phyloP scores from a whole-genome alignment of 2,797 vertebrate genomes.

The Sebastes baramenuke region DNA sequence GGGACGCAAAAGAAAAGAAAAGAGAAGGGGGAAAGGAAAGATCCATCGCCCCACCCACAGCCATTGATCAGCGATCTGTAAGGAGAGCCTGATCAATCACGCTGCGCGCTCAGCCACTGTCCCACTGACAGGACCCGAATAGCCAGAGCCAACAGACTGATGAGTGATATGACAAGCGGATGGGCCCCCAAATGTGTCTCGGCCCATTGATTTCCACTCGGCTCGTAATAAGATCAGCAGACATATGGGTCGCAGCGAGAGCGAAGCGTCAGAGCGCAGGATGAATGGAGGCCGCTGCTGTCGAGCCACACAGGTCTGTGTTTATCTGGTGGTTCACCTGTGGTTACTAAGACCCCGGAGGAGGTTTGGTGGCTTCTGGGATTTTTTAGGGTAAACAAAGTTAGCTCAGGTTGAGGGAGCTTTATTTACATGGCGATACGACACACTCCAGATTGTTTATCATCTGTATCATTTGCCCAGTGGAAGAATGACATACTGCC shows the following conservation, averaged over 20 bases:
- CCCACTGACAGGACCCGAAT: conserved; percentile 90
- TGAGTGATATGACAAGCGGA: conserved; percentile 97
- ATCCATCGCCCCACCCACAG: conserved; percentile 72
- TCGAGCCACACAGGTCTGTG: conserved; percentile 61
- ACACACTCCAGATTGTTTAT: conserved; percentile 67
- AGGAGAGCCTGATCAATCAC: conserved; percentile 93
- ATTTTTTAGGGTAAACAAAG: conserved; percentile 52
- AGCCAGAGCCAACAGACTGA: conserved; percentile 90
- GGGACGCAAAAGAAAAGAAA: conserved; percentile 30
- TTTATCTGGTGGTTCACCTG: conserved; percentile 63
- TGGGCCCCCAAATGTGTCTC: conserved; percentile 92
- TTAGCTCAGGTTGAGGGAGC: conserved; percentile 37
- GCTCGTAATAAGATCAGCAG: conserved; percentile 95
- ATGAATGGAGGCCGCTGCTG: conserved; percentile 71
- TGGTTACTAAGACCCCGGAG: conserved; percentile 40
- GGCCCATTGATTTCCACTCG: conserved; percentile 98
- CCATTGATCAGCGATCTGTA: conserved; percentile 92
- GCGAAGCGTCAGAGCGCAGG: conserved; percentile 71
- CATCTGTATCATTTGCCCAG: conserved; percentile 68
- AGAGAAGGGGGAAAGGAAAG: conserved; percentile 47
- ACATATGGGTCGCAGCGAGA: conserved; percentile 87
- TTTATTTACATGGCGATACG: conserved; percentile 46
- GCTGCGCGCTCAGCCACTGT: conserved; percentile 85
- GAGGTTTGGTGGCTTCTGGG: conserved; percentile 41
- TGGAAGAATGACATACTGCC: conserved; percentile 67